Base-by-base conservation (phyloP, 2,113 vertebrate genomes). In the Leucosticte australis region DNA sequence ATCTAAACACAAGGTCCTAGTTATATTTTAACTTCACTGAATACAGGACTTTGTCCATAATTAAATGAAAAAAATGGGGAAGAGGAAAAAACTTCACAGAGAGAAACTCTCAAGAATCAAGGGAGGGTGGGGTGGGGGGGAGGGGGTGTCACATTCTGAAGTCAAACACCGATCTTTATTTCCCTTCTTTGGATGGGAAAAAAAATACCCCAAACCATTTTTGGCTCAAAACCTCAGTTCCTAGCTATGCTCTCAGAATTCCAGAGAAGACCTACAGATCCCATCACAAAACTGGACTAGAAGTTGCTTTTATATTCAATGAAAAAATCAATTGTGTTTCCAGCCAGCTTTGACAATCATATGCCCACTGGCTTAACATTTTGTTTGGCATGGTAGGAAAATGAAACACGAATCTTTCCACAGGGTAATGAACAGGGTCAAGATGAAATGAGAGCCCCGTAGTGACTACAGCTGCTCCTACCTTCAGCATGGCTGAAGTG, bases 111-210 rank as follows among this genome's bases (percentile, higher is more conserved):
- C 67, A 68, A 87, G 14, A 63, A 69, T 35, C 0, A 4, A 17
- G 57, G n/a, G 2, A 15, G 2, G 2, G 12, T 4, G 4, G 4
- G 4, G 4, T 27, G 27, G 3, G 1, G 10, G 33, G 3, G 7
- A 1, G 15, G 50, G 6, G 7, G 10, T 24, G 21, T 6, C 31
- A 65, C 9, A 56, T 60, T 83, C 53, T 83, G 4, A 85, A 92
- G 30, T 67, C 35, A 81, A 80, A 86, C 3, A 1, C 13, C 37
- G 18, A 55, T 69, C 46, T 88, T 76, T 73, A n/a, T 59, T 91
- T 67, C 14, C 46, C 41, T 87, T 85, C 41, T 11, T 22, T 81
- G 23, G 31, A 26, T 28, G 12, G 30, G 1, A 4, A 14, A 16
- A 39, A 35, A 30, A 39, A 28, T 44, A 11, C 9, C 2, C 18